Conservation (phyloP, 2,113 vertebrate species). For the Oreochromis tanganicae region DNA sequence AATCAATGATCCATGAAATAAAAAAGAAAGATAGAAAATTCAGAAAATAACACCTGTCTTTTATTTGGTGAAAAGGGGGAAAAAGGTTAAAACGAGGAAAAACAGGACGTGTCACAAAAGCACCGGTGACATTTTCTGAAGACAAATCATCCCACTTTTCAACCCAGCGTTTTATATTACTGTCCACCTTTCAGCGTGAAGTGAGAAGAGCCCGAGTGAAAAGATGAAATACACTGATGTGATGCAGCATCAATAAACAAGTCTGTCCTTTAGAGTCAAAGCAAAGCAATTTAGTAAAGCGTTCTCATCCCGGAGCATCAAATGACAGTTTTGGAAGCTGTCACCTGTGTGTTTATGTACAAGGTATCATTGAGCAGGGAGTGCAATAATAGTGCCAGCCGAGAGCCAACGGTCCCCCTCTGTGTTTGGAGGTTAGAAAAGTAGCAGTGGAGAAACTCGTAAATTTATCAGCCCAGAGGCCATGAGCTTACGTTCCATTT, state of each 20-base stretch:
- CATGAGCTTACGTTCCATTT: not conserved
- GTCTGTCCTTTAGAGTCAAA: not conserved
- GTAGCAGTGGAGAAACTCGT: not conserved
- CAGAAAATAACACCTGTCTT: not conserved
- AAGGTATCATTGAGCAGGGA: not conserved
- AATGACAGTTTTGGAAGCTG: not conserved
- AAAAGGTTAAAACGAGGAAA: not conserved
- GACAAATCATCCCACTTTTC: not conserved
- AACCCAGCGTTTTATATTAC: not conserved
- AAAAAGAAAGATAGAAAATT: not conserved
- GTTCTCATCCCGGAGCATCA: not conserved
- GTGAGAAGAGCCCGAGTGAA: not conserved
- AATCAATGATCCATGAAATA: not conserved
- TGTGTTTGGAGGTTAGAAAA: not conserved
- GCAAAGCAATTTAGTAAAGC: not conserved
- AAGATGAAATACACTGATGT: not conserved
- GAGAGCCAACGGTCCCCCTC: not conserved
- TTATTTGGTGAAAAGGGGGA: not conserved
- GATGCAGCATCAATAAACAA: not conserved
- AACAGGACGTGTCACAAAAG: not conserved
- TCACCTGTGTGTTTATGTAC: not conserved
- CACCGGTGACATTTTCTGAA: not conserved
- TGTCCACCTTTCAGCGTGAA: not conserved
- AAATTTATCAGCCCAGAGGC: not conserved
- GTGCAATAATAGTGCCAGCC: too few relatives aligned